Conservation (phyloP, 1,140 invertebrate genomes). For the Sminthurides bifidus region DNA sequence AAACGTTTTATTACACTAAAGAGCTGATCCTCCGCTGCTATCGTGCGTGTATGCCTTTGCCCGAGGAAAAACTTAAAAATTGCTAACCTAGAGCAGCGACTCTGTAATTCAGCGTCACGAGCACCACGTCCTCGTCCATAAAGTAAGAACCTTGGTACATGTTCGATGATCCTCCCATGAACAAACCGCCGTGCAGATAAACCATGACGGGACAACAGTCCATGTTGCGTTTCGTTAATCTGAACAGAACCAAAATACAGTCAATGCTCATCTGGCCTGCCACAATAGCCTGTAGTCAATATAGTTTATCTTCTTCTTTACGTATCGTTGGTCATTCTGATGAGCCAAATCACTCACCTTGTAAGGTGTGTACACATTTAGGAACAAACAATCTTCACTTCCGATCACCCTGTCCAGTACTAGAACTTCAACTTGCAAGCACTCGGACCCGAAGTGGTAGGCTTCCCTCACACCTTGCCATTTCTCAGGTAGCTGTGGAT, state of each 20-base stretch:
- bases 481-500: constrained; percentile 7
- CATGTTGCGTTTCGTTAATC: neutral
- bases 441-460: constrained; percentile 7
- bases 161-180: constrained; percentile 7
- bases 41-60: too few species aligned
- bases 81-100: constrained; percentile 26
- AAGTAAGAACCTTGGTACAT: constrained; percentile 15
- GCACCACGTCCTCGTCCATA: constrained; percentile 34
- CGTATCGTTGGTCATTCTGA: too few species aligned
- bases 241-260: neutral
- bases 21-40: too few species aligned
- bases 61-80: neutral
- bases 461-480: constrained; percentile 16
- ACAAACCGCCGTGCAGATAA: constrained; percentile 12
- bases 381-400: constrained; percentile 23
- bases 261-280: neutral
- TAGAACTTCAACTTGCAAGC: constrained; percentile 21
- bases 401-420: constrained; percentile 18
- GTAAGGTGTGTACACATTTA: constrained; percentile 14
- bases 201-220: constrained; percentile 2
- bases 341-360: too few species aligned
- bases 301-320: neutral
- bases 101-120: constrained; percentile 39
- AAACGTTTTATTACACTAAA: neutral
- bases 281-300: neutral